Evolutionary conservation across 2,113 vertebrate species (phyloP).

Genomic region (Melanostigma gelatinosum): DNA sequence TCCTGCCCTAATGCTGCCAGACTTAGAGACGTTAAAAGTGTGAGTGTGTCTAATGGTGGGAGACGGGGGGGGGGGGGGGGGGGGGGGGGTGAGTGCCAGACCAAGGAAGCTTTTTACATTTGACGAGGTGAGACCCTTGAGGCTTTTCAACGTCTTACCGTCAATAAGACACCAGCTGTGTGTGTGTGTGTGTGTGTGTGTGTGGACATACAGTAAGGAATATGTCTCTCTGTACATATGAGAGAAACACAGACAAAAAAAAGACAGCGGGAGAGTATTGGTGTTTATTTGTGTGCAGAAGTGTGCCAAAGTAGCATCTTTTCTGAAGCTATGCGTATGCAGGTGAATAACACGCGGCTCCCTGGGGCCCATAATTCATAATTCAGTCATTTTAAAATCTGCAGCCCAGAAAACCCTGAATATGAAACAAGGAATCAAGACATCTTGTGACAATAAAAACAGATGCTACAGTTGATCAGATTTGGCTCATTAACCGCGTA

Average conservation of each 20-base stretch:
- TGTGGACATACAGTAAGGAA: background rate
- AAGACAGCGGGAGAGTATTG: background rate
- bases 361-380: conserved; percentile 27
- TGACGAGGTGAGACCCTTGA: conserved; percentile 42
- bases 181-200: background rate
- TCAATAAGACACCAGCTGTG: conserved; percentile 5
- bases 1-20: background rate
- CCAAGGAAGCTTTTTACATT: conserved; percentile 41
- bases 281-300: background rate
- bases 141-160: conserved; percentile 30
- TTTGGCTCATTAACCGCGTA: conserved; percentile 22
- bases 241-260: background rate
- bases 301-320: background rate
- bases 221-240: background rate
- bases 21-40: background rate
- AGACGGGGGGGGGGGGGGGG: background rate
- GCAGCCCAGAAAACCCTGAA: background rate
- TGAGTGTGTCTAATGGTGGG: conserved; percentile 42
- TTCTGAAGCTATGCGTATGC: background rate
- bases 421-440: background rate
- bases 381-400: background rate
- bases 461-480: conserved; percentile 10
- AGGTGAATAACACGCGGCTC: conserved; percentile 28
- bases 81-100: conserved; percentile 19
- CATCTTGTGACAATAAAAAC: conserved; percentile 3